phyloP scores from a whole-genome alignment of 2,113 vertebrate genomes.

The Amphilophus citrinellus region DNA sequence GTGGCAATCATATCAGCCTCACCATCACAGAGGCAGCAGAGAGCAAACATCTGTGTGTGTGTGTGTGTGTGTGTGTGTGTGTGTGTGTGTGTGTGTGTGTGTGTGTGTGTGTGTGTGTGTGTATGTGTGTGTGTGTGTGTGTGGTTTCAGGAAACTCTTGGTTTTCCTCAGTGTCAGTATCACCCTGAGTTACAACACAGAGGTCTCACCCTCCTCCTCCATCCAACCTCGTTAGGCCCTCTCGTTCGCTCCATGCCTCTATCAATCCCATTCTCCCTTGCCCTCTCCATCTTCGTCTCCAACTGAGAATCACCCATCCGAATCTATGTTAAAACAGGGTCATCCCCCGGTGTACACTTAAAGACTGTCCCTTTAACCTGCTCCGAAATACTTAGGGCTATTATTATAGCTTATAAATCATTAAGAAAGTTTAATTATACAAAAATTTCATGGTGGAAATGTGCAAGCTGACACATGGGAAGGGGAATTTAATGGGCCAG shows the following conservation, averaged over 20 bases:
- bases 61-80: slow-evolving; percentile 42
- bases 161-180: slow-evolving; percentile 70
- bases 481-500: slow-evolving; percentile 87
- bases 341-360: slow-evolving; percentile 82
- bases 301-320: slow-evolving; percentile 81
- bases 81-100: background rate
- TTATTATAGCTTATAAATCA: slow-evolving; percentile 90
- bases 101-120: background rate
- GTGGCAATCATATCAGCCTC: slow-evolving; percentile 81
- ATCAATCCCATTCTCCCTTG: slow-evolving; percentile 63
- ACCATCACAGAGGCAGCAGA: slow-evolving; percentile 72
- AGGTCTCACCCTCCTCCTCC: slow-evolving; percentile 70
- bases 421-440: slow-evolving; percentile 89
- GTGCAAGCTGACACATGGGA: slow-evolving; percentile 85
- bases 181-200: slow-evolving; percentile 75
- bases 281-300: slow-evolving; percentile 71
- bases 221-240: slow-evolving; percentile 63
- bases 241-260: slow-evolving; percentile 59
- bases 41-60: slow-evolving; percentile 77
- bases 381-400: slow-evolving; percentile 85
- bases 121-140: slow-evolving; percentile 16
- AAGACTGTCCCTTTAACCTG: slow-evolving; percentile 86
- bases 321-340: slow-evolving; percentile 86
- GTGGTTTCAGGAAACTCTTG: slow-evolving; percentile 52
- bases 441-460: slow-evolving; percentile 84